Conservation (phyloP, 2,797 vertebrate genomes). For the Chanos chanos region DNA sequence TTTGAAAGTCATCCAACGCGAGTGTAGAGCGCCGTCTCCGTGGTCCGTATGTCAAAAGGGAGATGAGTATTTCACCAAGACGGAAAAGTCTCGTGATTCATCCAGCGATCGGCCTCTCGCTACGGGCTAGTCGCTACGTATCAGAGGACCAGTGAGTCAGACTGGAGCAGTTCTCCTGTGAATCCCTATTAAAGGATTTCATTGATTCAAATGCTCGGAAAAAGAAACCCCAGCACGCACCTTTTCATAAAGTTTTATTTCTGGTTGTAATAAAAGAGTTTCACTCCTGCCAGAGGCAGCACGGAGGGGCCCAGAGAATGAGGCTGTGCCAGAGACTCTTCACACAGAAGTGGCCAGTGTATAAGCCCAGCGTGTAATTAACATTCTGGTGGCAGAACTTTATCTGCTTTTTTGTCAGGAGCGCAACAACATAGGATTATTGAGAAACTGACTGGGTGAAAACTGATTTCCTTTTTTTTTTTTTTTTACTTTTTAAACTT, state of each 20-base stretch:
- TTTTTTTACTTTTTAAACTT: too few species aligned
- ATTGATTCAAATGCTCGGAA: too few species aligned
- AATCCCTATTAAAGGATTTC: background rate
- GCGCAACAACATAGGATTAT: slow-evolving; percentile 16
- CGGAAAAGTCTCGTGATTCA: slow-evolving; percentile 42
- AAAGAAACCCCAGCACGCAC: too few species aligned
- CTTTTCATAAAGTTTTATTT: too few species aligned
- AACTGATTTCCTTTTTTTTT: too few species aligned
- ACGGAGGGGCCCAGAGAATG: background rate
- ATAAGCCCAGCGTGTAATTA: slow-evolving; percentile 24
- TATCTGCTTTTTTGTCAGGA: slow-evolving; percentile 22
- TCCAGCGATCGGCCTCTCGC: slow-evolving; percentile 47
- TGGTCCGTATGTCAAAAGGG: slow-evolving; percentile 53
- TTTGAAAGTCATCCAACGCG: too few species aligned
- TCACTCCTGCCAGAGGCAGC: background rate
- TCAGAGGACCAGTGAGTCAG: slow-evolving; percentile 34
- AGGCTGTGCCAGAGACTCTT: slow-evolving; percentile 13
- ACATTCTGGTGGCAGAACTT: slow-evolving; percentile 31
- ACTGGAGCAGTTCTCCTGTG: slow-evolving; percentile 6
- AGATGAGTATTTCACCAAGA: slow-evolving; percentile 51
- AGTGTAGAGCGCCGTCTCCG: slow-evolving; percentile 34
- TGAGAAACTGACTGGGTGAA: background rate
- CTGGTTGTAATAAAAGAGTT: slow-evolving; percentile 1
- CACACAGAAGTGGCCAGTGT: slow-evolving; percentile 25
- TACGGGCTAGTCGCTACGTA: slow-evolving; percentile 44